Evolutionary conservation across 2,888 invertebrate genomes (phyloP).

Genomic region (Corbicula japonica): DNA sequence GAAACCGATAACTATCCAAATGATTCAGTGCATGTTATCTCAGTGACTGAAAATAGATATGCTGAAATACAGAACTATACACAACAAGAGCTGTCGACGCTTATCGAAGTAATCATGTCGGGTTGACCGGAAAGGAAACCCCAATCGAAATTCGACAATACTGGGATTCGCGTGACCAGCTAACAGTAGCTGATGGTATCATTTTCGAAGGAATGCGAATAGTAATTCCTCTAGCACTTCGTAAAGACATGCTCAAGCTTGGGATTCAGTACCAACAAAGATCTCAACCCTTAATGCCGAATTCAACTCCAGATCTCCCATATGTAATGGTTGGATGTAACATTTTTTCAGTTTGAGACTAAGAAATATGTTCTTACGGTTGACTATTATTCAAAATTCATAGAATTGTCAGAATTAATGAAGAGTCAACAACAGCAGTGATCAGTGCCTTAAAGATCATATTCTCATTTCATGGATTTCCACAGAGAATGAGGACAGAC

Average conservation of each 20-base stretch:
- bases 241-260: conserved; percentile 39
- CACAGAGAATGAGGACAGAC: conserved; percentile 39
- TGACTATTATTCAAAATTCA: conserved; percentile 55
- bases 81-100: conserved; percentile 32
- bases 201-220: conserved; percentile 51
- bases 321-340: conserved; percentile 55
- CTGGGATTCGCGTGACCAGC: conserved; percentile 58
- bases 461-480: conserved; percentile 31
- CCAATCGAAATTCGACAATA: conserved; percentile 46
- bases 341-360: conserved; percentile 51
- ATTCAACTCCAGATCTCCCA: conserved; percentile 56
- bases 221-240: conserved; percentile 34
- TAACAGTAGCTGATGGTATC: conserved; percentile 52
- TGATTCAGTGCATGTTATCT: neutral
- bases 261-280: conserved; percentile 32
- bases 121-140: conserved; percentile 55
- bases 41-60: neutral
- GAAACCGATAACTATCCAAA: too few relatives aligned
- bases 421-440: conserved; percentile 18
- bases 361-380: conserved; percentile 53
- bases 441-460: conserved; percentile 50
- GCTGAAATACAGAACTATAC: too few relatives aligned
- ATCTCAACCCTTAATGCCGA: conserved; percentile 48
- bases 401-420: conserved; percentile 54
- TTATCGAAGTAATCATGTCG: conserved; percentile 29